A percentile compares a stretch with the other conserved stretches of the same genome.
Conservation (phyloP, 2,797 vertebrate species). For the Poecilia picta region DNA sequence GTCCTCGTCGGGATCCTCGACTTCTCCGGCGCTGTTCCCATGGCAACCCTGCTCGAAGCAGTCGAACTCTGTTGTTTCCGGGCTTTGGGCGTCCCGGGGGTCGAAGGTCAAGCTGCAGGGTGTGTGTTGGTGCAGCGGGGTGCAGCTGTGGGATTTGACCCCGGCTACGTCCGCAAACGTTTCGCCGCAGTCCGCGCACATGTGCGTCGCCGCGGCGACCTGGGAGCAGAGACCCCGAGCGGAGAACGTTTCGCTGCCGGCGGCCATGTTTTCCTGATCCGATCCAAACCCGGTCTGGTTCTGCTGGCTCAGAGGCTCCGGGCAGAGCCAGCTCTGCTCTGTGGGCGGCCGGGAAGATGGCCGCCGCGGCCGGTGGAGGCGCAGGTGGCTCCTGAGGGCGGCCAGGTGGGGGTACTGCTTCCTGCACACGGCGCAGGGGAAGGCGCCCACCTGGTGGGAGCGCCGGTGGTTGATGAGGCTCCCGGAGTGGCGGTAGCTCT, state of each 20-base stretch:
- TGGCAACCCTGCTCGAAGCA: constrained; percentile 68
- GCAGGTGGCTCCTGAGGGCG: constrained; percentile 90
- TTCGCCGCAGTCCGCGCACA: constrained; percentile 85
- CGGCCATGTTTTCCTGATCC: constrained; percentile 62
- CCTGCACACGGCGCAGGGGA: constrained; percentile 88
- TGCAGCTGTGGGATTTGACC: constrained; percentile 81
- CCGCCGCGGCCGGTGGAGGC: constrained; percentile 84
- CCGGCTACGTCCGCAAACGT: constrained; percentile 82
- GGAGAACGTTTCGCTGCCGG: constrained; percentile 45
- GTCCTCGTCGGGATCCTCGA: constrained; percentile 64
- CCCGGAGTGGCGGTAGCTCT: constrained; percentile 91
- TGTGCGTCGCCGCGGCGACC: constrained; percentile 61
- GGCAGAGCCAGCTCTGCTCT: constrained; percentile 81
- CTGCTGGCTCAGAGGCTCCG: constrained; percentile 76
- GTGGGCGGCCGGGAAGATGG: constrained; percentile 38
- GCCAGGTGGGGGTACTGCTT: constrained; percentile 89
- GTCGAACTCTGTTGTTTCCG: constrained; percentile 26
- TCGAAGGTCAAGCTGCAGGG: constrained; percentile 62
- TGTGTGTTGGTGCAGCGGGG: constrained; percentile 72
- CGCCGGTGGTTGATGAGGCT: constrained; percentile 93
- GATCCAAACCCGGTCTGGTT: constrained; percentile 44
- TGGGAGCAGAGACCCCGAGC: neutral
- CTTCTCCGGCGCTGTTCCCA: constrained; percentile 50
- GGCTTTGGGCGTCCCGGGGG: constrained; percentile 56
- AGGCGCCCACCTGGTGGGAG: constrained; percentile 91